phyloP scores from a whole-genome alignment of 2,113 vertebrate genomes.

The Recurvirostra avosetta region DNA sequence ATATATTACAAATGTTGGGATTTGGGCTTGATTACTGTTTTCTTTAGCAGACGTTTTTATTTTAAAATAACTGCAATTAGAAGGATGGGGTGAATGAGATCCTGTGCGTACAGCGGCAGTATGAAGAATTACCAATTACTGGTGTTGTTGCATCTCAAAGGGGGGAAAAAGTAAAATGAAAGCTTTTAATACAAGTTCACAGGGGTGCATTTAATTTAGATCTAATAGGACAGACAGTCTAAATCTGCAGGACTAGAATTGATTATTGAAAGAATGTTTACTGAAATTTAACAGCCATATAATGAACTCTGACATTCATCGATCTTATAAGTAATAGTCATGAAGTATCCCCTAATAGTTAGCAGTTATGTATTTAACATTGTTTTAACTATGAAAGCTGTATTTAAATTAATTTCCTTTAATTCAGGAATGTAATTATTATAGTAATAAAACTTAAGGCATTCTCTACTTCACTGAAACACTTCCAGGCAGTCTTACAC shows the following conservation, averaged over 20 bases:
- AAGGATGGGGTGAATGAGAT: background rate
- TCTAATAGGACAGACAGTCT: background rate
- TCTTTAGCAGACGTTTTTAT: conserved; percentile 15
- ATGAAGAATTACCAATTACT: background rate
- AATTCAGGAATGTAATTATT: background rate
- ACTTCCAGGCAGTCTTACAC: background rate
- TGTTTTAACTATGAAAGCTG: background rate
- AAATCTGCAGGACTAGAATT: background rate
- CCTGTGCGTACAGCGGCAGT: background rate
- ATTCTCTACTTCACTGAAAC: background rate
- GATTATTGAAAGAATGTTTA: background rate
- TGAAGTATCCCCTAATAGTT: background rate
- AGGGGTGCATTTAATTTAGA: conserved; percentile 33
- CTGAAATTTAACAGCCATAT: background rate
- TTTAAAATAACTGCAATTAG: conserved; percentile 47
- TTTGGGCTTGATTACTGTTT: conserved; percentile 48
- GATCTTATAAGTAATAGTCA: background rate
- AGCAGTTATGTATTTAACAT: background rate
- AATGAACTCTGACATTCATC: background rate
- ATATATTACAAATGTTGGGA: conserved; percentile 44
- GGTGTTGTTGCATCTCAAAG: background rate
- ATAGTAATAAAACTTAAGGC: background rate
- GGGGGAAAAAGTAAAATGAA: background rate
- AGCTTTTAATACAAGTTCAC: conserved; percentile 16
- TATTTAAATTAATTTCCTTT: background rate